These are phyloP conservation scores for Kryphioiulus occultus DNA, from an alignment of 2,888 invertebrate genomes.

Conservation along the genomic window DNA sequence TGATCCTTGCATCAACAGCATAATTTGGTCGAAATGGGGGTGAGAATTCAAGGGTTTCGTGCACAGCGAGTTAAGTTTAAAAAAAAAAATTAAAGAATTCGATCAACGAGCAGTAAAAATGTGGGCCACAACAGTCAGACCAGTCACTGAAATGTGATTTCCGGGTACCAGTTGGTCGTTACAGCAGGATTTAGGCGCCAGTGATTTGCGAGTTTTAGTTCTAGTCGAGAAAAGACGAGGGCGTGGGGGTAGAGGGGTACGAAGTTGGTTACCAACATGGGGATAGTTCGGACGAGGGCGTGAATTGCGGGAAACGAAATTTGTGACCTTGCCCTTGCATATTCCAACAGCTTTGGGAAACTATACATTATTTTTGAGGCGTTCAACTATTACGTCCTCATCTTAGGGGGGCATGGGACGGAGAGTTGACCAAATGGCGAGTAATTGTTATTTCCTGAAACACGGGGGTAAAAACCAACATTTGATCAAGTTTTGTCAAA, in stretches of 20 bases:
- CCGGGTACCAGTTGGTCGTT: neutral
- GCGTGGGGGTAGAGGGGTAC: neutral
- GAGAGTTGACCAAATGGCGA: too few relatives aligned
- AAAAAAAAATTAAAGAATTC: neutral
- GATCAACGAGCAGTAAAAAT: neutral
- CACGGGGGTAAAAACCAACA: too few relatives aligned
- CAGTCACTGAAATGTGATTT: neutral
- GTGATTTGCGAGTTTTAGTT: neutral
- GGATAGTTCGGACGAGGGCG: neutral
- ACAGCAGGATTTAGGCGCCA: neutral
- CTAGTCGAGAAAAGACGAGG: neutral
- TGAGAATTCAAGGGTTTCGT: neutral
- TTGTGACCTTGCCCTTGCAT: neutral
- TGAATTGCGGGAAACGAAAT: neutral
- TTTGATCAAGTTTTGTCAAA: too few relatives aligned
- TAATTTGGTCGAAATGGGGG: neutral
- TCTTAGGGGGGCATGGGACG: too few relatives aligned
- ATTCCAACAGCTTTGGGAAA: too few relatives aligned
- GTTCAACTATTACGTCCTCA: too few relatives aligned
- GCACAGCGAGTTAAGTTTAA: neutral
- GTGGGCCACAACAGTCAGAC: slow-evolving; percentile 23
- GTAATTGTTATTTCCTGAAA: too few relatives aligned
- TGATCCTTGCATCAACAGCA: too few relatives aligned
- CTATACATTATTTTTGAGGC: too few relatives aligned
- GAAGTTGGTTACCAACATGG: too few relatives aligned